Evolutionary conservation across 2,888 invertebrate species (phyloP), one percentile per base, ranked within the genome.

Genomic region (Agrochola macilenta): DNA sequence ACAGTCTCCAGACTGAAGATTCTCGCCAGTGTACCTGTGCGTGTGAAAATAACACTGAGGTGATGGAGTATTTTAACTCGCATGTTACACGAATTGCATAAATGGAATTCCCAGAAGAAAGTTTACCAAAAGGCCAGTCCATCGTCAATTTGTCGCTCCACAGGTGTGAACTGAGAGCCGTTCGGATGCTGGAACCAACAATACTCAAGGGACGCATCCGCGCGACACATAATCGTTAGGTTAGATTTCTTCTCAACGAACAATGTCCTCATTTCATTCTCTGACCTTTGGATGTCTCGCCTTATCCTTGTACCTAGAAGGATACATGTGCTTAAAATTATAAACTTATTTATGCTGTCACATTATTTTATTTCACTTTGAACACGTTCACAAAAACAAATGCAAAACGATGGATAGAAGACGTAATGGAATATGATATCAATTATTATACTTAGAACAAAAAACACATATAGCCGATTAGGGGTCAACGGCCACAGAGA

Each of bases 111-210:
- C 7, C 11, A 5, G 30, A 0, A 43, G 0, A 57, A 66, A 69
- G 64, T 87, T 85, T 88, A 95, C 96, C 96, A 96, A 85, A 94
- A 96, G 2, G 74, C 70, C 77, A 92, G 93, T 30, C 91, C 83
- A 3, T 90, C 84, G 7, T 92, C 92, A 43, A 84, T 74, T 1
- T 84, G 79, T 2, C 90, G 84, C 23, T 87, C 89, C 8, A 92
- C 91, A 0, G 96, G 96, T 0, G 95, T 94, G 80, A 89, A 95
- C 79, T 95, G 95, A 0, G 92, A 88, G 0, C 97, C 96, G 65
- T 96, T 95, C 0, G 96, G 96, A 76, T 95, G 95, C 78, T 94
- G 94, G 85, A 95, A 96, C 97, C 97, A 97, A 87, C 97, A 97
- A 85, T 97, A 97, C 3, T 90, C 87, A 7, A 97, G 90, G 0